Base-by-base conservation (phyloP, 2,113 vertebrate genomes). In the Muntiacus muntjak region DNA sequence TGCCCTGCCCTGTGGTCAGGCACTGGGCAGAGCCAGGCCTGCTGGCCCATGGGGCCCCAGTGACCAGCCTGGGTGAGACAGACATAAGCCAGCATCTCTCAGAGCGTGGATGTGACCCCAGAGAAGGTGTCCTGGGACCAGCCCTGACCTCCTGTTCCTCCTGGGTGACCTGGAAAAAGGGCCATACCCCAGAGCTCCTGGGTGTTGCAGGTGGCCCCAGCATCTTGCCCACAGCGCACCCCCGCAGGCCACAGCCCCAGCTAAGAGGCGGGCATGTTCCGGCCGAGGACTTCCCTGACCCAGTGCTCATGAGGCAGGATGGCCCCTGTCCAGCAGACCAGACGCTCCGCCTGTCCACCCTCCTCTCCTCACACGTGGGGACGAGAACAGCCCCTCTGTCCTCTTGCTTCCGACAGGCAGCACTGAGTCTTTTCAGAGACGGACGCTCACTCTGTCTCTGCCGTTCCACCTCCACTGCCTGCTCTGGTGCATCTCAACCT, bases 1-100 rank as follows among this genome's bases (percentile, higher is more conserved):
- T 21, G 57, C 19, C 4, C 2, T 1, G 7, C 5, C 33, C 23
- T 26, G 71, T 19, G 1, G 12, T 15, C 1, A 1, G 58, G 78
- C 55, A 58, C 19, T 47, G 16, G 50, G 11, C 21, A 19, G 14
- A 71, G 28, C 16, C 23, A 33, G 33, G 30, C 12, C 9, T 1
- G 40, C 25, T n/a, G 16, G 30, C 40, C n/a, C 87, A 74, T 26
- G 13, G 9, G 54, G 60, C 8, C 33, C 50, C 45, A 4, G 45
- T 40, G 64, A 71, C 60, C 52, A 52, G 23, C 7, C 45, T 11
- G 40, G 23, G 12, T 12, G 13, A 76, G 0, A 19, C 1, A 52
- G 19, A 57, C 10, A 71, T 85, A 62, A 33, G 33, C 21, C n/a
- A 55, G 10, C 26, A 36, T 67, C 62, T 21, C 17, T 2, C 0